These are phyloP conservation scores for Micrasema longulum DNA, from an alignment of 1,140 invertebrate genomes.

Conservation along the genomic window DNA sequence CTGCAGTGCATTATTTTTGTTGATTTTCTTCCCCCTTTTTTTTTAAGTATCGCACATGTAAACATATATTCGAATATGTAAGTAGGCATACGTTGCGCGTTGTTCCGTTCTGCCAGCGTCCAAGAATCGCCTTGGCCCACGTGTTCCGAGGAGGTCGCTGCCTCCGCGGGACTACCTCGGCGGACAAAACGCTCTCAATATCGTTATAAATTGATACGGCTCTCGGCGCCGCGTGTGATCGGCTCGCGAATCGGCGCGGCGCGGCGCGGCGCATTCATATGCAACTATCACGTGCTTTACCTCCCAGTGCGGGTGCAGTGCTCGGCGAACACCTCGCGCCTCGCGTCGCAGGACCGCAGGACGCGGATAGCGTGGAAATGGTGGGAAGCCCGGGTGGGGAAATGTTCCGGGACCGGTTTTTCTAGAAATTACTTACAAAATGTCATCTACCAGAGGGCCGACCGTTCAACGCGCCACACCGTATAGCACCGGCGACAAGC, in stretches of 20 bases:
- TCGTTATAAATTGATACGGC: constrained; percentile 28
- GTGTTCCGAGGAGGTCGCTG: constrained; percentile 12
- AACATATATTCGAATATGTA: no score
- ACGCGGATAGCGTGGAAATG: background rate
- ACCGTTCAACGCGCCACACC: no score
- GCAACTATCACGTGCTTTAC: no score
- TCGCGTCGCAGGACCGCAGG: background rate
- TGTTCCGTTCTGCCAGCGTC: background rate
- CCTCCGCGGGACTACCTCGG: background rate
- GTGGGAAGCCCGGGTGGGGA: background rate
- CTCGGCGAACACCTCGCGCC: constrained; percentile 3
- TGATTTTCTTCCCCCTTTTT: no score
- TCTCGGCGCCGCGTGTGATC: constrained; percentile 30
- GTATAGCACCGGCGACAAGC: no score
- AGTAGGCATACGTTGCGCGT: background rate
- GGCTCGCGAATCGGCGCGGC: constrained; percentile 16
- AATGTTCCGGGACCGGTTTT: background rate
- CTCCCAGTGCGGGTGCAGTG: no score
- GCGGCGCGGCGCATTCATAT: background rate
- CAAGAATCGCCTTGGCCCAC: background rate
- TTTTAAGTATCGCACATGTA: no score
- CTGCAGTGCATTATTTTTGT: no score
- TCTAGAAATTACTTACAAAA: background rate
- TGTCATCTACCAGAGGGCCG: background rate
- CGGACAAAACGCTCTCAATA: constrained; percentile 25